These are phyloP conservation scores for Amphibalanus amphitrite DNA, from an alignment of 1,140 invertebrate species.

Conservation along the genomic window DNA sequence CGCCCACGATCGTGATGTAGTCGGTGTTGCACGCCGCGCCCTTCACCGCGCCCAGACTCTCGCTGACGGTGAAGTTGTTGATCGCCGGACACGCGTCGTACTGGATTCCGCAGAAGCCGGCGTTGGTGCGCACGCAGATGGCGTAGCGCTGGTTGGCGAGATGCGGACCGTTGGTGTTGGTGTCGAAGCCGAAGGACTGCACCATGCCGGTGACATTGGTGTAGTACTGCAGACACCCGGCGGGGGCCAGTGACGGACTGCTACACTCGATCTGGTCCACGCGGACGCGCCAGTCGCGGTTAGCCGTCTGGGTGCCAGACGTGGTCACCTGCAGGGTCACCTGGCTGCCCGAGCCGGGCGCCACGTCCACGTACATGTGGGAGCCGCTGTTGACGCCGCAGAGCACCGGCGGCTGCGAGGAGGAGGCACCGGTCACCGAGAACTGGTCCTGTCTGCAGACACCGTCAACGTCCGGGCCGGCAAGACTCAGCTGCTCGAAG, in stretches of 20 bases:
- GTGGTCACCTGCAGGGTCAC: slow-evolving; percentile 32
- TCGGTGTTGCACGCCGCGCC: background rate
- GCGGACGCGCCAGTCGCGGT: slow-evolving; percentile 55
- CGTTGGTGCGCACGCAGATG: slow-evolving; percentile 23
- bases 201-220: slow-evolving; percentile 42
- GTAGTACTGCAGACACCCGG: slow-evolving; percentile 62
- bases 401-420: slow-evolving; percentile 41
- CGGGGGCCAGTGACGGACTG: slow-evolving; percentile 43
- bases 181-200: slow-evolving; percentile 42
- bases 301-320: slow-evolving; percentile 39
- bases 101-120: slow-evolving; percentile 24
- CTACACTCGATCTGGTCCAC: slow-evolving; percentile 52
- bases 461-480: slow-evolving; percentile 51
- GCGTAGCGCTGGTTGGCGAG: slow-evolving; percentile 17
- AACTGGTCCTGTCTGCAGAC: slow-evolving; percentile 49
- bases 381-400: slow-evolving; percentile 65
- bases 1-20: background rate
- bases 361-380: slow-evolving; percentile 58
- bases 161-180: background rate
- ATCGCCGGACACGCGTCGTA: background rate
- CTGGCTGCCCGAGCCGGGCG: slow-evolving; percentile 41
- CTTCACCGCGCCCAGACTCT: background rate
- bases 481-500: slow-evolving; percentile 49
- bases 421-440: slow-evolving; percentile 43
- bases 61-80: slow-evolving; percentile 3